These are phyloP conservation scores for Myiagra hebetior DNA, from an alignment of 2,113 vertebrate genomes.

Conservation along the genomic window DNA sequence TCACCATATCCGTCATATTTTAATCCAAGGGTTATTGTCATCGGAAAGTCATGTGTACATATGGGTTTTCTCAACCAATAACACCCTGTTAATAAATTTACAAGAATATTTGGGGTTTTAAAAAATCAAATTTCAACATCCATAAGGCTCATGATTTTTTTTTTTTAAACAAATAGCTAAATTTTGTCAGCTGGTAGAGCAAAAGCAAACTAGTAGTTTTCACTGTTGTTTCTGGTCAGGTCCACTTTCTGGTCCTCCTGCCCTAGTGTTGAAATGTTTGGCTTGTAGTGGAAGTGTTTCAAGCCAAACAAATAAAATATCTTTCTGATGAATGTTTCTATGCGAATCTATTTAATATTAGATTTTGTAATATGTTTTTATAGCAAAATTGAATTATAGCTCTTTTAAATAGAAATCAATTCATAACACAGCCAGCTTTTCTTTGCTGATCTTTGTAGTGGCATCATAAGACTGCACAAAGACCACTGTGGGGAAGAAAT, in stretches of 20 bases:
- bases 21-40: not conserved
- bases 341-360: constrained; percentile 51
- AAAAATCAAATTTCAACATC: constrained; percentile 3
- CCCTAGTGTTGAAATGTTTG: constrained; percentile 43
- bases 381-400: constrained; percentile 51
- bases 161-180: not conserved
- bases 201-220: constrained; percentile 43
- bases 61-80: not conserved
- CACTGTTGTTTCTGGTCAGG: constrained; percentile 53
- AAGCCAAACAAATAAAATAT: constrained; percentile 64
- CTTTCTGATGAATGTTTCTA: constrained; percentile 62
- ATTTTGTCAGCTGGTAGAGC: constrained; percentile 44
- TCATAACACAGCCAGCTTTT: not conserved
- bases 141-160: not conserved
- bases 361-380: constrained; percentile 60
- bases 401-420: constrained; percentile 38
- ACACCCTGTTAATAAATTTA: not conserved
- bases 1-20: not conserved
- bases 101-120: not conserved
- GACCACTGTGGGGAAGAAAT: not conserved
- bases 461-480: constrained; percentile 4
- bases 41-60: not conserved
- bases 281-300: constrained; percentile 62
- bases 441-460: constrained; percentile 13
- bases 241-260: constrained; percentile 39